Percentiles rank a stretch among this genome's conserved stretches.
phyloP scores from a whole-genome alignment of 2,888 invertebrate genomes.

The Atethmia centrago region DNA sequence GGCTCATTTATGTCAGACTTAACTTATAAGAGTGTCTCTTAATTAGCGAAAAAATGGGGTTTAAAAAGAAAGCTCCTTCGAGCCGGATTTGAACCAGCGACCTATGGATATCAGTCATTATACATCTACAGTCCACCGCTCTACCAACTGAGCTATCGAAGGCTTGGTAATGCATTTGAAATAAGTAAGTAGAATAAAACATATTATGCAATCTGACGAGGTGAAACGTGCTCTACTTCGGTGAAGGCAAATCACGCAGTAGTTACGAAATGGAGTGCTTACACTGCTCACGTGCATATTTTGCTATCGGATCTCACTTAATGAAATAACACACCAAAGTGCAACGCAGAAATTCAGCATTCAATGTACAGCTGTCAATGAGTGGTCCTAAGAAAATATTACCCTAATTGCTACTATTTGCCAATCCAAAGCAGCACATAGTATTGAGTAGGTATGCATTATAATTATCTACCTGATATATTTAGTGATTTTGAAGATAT shows the following conservation, averaged over 20 bases:
- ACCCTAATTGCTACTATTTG: not conserved
- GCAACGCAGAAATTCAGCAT: not conserved
- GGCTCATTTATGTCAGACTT: conserved; percentile 61
- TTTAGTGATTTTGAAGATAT: not conserved
- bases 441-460: not conserved
- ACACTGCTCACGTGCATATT: not conserved
- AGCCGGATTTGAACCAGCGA: conserved; percentile 92
- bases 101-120: conserved; percentile 87
- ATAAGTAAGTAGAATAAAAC: conserved; percentile 16
- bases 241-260: conserved; percentile 19
- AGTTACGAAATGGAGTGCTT: conserved; percentile 23
- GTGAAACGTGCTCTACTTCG: conserved; percentile 32
- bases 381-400: not conserved
- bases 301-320: not conserved
- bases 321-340: not conserved
- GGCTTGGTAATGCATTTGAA: conserved; percentile 39
- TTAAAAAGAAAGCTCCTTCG: conserved; percentile 83
- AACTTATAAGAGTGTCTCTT: not conserved
- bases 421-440: not conserved
- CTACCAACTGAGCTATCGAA: conserved; percentile 83
- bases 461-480: not conserved
- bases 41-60: not conserved
- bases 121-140: conserved; percentile 87
- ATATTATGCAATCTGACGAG: conserved; percentile 26
- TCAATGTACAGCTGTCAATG: no score